Percentiles rank a stretch among this genome's conserved stretches.
phyloP scores from a whole-genome alignment of 2,113 vertebrate genomes.

The Poeciliopsis turrubarensis region DNA sequence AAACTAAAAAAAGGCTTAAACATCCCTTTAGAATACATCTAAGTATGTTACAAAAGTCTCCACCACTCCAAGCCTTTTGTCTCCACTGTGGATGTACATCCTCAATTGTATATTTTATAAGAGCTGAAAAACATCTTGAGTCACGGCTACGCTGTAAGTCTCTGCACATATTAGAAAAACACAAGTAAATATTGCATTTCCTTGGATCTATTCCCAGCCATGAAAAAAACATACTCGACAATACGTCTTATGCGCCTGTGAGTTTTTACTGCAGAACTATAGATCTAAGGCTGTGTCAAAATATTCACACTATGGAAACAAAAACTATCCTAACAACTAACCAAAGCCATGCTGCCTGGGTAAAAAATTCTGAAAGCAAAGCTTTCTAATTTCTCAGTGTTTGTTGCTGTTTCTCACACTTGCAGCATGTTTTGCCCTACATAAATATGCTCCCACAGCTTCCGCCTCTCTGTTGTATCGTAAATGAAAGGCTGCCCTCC shows the following conservation, averaged over 20 bases:
- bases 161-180: conserved; percentile 5
- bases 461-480: conserved; percentile 11
- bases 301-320: neutral
- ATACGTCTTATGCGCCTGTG: neutral
- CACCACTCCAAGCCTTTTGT: conserved; percentile 6
- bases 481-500: conserved; percentile 24
- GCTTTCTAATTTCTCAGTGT: neutral
- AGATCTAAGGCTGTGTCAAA: neutral
- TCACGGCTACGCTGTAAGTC: neutral
- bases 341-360: no score
- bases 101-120: conserved; percentile 27
- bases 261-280: neutral
- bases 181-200: conserved; percentile 13
- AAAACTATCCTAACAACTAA: neutral
- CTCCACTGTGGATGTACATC: neutral
- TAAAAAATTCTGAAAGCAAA: neutral
- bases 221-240: neutral
- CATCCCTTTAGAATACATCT: neutral
- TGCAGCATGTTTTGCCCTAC: neutral
- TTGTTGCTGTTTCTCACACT: neutral
- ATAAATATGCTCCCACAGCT: conserved; percentile 15
- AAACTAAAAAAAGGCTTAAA: conserved; percentile 4
- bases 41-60: neutral
- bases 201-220: neutral
- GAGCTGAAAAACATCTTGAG: neutral